Conservation (phyloP, 2,113 vertebrate species). For the Pagrus major region DNA sequence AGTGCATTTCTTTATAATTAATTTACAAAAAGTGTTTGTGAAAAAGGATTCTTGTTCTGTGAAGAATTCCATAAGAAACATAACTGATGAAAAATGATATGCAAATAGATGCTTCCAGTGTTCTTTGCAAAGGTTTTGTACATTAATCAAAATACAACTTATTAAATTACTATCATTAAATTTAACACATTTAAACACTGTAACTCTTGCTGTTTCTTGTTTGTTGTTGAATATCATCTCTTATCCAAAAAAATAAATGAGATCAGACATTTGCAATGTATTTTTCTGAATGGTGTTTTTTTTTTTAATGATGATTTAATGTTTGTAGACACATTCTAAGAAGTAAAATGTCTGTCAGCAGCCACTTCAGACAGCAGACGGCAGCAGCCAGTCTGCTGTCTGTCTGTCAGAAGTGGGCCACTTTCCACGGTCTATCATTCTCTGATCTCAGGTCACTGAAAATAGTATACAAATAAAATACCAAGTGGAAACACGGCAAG, state of each 20-base stretch:
- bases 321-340: background rate
- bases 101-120: background rate
- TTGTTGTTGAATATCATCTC: background rate
- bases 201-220: background rate
- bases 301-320: background rate
- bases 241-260: background rate
- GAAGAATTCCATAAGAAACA: background rate
- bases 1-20: constrained; percentile 19
- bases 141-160: background rate
- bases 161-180: background rate
- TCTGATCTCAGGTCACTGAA: constrained; percentile 55
- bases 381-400: constrained; percentile 3
- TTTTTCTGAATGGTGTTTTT: background rate
- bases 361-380: background rate
- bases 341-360: background rate
- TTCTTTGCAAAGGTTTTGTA: background rate
- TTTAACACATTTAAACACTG: background rate
- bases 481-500: constrained; percentile 60
- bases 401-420: constrained; percentile 2
- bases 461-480: constrained; percentile 72
- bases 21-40: too few species aligned
- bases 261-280: background rate
- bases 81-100: too few species aligned
- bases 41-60: too few species aligned
- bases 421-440: constrained; percentile 16